Conservation (phyloP, 2,113 vertebrate species). For the Turnix velox region DNA sequence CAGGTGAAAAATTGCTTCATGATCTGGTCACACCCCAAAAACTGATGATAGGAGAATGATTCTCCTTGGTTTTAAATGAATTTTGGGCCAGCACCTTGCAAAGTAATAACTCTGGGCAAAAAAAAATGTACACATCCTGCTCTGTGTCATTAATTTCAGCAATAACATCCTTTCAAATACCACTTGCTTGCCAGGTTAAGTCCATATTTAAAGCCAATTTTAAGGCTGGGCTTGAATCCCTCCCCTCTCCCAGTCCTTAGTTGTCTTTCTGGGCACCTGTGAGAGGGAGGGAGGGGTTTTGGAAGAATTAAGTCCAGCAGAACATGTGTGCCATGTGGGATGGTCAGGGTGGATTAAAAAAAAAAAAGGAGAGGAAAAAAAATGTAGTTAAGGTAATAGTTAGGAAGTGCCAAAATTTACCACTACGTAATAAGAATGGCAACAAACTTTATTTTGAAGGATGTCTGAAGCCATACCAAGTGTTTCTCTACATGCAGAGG, state of each 20-base stretch:
- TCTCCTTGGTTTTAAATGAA: neutral
- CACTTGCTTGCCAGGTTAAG: neutral
- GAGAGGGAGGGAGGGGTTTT: neutral
- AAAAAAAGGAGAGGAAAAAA: too few species aligned
- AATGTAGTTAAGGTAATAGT: neutral
- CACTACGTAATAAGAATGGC: neutral
- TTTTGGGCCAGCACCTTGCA: neutral
- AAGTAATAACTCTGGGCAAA: neutral
- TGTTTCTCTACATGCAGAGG: conserved; percentile 38
- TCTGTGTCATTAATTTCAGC: neutral
- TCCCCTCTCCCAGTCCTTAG: neutral
- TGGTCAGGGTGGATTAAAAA: neutral
- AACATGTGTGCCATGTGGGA: neutral
- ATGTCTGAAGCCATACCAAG: neutral
- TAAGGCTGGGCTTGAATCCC: neutral
- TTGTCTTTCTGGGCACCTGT: neutral
- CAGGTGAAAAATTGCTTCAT: neutral
- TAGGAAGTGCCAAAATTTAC: conserved; percentile 33
- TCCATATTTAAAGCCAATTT: neutral
- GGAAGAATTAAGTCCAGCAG: neutral
- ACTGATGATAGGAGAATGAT: neutral
- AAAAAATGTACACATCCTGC: neutral
- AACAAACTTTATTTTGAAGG: conserved; percentile 11
- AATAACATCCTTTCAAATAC: neutral
- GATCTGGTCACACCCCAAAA: neutral